phyloP scores from a whole-genome alignment of 2,797 vertebrate species.

The Sparus aurata region DNA sequence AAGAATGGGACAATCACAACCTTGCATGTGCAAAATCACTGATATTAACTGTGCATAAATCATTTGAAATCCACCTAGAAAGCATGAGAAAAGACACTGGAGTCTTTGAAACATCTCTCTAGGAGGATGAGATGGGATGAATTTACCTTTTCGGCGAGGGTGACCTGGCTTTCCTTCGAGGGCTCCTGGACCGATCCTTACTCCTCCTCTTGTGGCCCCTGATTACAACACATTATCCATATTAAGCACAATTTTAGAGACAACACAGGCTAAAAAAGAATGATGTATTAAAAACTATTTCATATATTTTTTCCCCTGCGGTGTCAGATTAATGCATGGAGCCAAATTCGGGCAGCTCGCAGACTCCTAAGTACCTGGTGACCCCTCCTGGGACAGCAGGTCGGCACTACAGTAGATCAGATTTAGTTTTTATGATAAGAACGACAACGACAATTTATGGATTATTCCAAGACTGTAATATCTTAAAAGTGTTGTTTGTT shows the following conservation, averaged over 20 bases:
- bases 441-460: neutral
- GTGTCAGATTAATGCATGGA: neutral
- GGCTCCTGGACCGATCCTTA: slow-evolving; percentile 89
- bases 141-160: slow-evolving; percentile 90
- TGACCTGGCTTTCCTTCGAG: slow-evolving; percentile 88
- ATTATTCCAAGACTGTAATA: neutral
- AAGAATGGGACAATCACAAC: neutral
- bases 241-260: neutral
- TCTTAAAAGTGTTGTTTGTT: neutral
- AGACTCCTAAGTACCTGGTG: neutral
- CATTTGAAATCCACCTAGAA: neutral
- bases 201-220: slow-evolving; percentile 91
- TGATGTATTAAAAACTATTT: no score
- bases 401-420: neutral
- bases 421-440: neutral
- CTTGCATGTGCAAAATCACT: neutral
- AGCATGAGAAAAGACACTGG: neutral
- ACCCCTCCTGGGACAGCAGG: neutral
- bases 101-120: neutral
- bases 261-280: neutral
- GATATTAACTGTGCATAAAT: no score
- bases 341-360: neutral
- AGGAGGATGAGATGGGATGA: neutral
- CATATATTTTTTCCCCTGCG: no score
- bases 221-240: slow-evolving; percentile 3